A percentile compares a stretch with the other conserved stretches of the same genome.
Evolutionary conservation across 2,797 vertebrate genomes (phyloP).

Genomic region (Potorous gilbertii): DNA sequence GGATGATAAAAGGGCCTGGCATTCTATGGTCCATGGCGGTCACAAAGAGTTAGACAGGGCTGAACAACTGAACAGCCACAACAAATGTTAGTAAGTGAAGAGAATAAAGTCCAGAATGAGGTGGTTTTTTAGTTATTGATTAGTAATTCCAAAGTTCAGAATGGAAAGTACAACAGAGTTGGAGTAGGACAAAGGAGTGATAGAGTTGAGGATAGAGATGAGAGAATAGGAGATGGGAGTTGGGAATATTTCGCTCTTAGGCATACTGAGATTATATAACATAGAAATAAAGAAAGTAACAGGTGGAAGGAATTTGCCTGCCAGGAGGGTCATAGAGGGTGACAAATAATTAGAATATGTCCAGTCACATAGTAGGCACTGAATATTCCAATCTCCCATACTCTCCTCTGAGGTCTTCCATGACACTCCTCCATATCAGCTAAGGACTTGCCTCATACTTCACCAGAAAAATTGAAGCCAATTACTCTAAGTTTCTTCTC

Average conservation of each 20-base stretch:
- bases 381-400: background rate
- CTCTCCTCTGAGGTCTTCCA: background rate
- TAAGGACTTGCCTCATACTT: background rate
- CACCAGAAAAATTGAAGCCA: background rate
- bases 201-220: background rate
- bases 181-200: background rate
- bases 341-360: background rate
- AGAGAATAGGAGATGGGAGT: background rate
- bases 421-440: background rate
- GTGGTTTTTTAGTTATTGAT: background rate
- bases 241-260: background rate
- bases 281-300: background rate
- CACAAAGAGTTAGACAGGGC: background rate
- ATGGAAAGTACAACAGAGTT: background rate
- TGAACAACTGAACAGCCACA: background rate
- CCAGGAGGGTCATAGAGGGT: background rate
- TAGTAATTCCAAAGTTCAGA: background rate
- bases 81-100: background rate
- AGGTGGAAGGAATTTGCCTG: background rate
- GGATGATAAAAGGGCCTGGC: background rate
- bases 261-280: no score
- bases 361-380: background rate
- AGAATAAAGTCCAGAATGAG: background rate
- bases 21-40: background rate
- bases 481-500: background rate